These are phyloP conservation scores for Meloidogyne chitwoodi DNA, from an alignment of 1,140 invertebrate genomes.

Conservation along the genomic window DNA sequence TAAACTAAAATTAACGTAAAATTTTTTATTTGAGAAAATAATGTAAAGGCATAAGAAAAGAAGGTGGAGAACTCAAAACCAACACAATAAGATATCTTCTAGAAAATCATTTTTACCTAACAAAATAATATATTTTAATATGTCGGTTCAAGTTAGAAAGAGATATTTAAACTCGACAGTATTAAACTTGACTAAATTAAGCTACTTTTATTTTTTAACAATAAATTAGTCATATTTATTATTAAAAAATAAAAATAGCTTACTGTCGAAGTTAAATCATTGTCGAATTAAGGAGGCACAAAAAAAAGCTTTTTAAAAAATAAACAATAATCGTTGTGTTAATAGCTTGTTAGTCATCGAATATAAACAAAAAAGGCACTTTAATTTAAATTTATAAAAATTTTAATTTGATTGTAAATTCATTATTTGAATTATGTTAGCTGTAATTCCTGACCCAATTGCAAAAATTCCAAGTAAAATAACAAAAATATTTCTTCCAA, in stretches of 20 bases:
- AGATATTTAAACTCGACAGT: no score
- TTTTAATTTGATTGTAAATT: neutral
- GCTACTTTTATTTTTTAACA: no score
- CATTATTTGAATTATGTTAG: slow-evolving; percentile 44
- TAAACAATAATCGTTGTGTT: neutral
- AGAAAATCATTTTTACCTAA: no score
- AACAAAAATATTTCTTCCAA: slow-evolving; percentile 47
- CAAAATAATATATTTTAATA: no score
- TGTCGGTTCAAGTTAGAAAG: no score
- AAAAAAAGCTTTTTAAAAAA: neutral
- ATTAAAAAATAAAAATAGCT: no score
- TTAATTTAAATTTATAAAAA: neutral
- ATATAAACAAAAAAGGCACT: neutral
- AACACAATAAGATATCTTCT: neutral
- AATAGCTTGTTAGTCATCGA: neutral
- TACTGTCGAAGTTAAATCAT: no score
- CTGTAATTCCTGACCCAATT: slow-evolving; percentile 50
- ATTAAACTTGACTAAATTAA: no score
- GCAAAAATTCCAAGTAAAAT: slow-evolving; percentile 52
- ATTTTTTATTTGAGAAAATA: neutral
- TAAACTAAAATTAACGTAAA: neutral
- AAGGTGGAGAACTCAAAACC: neutral
- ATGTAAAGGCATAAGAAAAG: neutral
- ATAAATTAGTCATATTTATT: no score
- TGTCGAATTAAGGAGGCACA: no score